Evolutionary conservation across 1,140 invertebrate species (phyloP), one percentile per base, ranked within the genome.

Genomic region (Muscidifurax raptorellus): DNA sequence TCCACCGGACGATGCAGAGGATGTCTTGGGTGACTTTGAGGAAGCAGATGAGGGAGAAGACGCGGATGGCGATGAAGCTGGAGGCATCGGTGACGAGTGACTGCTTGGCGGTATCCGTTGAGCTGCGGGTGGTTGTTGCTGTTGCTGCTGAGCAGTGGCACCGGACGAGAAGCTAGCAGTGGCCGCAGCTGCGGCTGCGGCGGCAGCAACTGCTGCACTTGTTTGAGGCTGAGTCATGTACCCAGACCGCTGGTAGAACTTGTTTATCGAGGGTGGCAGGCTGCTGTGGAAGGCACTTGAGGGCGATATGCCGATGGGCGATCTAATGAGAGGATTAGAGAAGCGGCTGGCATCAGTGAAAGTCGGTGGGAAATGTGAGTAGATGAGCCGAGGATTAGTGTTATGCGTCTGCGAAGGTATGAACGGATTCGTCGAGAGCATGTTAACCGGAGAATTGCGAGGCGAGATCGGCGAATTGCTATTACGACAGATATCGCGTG

Each of bases 361-460:
- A 9, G 25, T 25, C 0, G 92, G 90, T 4, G 92, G 90, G 32
- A 92, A 92, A 6, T 91, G 90, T 0, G 93, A 89, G 67, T 92
- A 94, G 64, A 94, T 92, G 40, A 93, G 88, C 28, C 93, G 82
- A 0, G 92, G 93, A 89, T 94, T 94, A 0, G 94, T 94, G 74
- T 92, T 94, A 0, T 94, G 89, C 1, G 94, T 94, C 1, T 93
- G 93, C 1, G 93, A 94, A 0, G 94, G 94, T 40, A 94, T 93
- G 80, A 94, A 95, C 0, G 94, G 94, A 87, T 94, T 94, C 0
- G 94, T 93, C 47, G 90, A 92, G 0, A 91, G 87, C 89, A 93
- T 92, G 66, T 92, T 93, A 6, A 92, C 91, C 7, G 93, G 91
- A 0, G 92, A 91, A 66, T 91, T 92, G 0, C 91, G 89, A 0